Base-by-base conservation (phyloP, 2,113 vertebrate species). In the Amblyopsis rosae region DNA sequence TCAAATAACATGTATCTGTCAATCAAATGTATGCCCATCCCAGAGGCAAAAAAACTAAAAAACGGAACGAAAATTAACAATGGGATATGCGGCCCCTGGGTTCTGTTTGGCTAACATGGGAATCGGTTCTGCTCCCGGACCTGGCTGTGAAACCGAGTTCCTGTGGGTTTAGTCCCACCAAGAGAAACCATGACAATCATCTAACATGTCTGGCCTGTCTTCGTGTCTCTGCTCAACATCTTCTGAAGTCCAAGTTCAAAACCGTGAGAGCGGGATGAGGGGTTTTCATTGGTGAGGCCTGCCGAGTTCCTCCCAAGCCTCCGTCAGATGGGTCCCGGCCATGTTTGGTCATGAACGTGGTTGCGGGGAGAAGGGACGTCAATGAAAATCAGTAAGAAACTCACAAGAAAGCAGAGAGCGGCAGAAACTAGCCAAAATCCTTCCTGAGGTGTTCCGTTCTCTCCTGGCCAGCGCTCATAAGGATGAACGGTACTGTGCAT, bases 131-230 rank as follows among this genome's bases (percentile, higher is more conserved):
- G 81, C 73, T 85, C 79, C 33, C 70, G 80, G 76, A 75, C 75
- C 85, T 90, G 86, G 88, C 86, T 86, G 86, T 87, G 84, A 90
- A 90, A 70, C 66, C 53, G 67, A 46, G 79, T 81, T 82, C 67
- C 72, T 90, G 82, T 83, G 85, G 86, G 75, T 85, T 77, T 55
- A 65, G 78, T 75, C 78, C 69, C 80, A 77, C 82, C 82, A 83
- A 53, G 80, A 82, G 71, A 73, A 79, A 67, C 19, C 9, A 55
- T 51, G 45, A 62, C 66, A 70, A 74, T 72, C 82, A 69, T 53
- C 53, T 72, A 66, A 65, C 12, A 82, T 67, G 81, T 89, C 87
- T 92, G 86, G 79, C 58, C 88, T 84, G 59, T 75, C 75, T 41
- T 88, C 76, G 82, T 79, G 65, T 72, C 68, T 26, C 53, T 70